Percentiles rank a stretch among this genome's conserved stretches.
Conservation (phyloP, 2,888 invertebrate genomes). For the Orthosia cruda region DNA sequence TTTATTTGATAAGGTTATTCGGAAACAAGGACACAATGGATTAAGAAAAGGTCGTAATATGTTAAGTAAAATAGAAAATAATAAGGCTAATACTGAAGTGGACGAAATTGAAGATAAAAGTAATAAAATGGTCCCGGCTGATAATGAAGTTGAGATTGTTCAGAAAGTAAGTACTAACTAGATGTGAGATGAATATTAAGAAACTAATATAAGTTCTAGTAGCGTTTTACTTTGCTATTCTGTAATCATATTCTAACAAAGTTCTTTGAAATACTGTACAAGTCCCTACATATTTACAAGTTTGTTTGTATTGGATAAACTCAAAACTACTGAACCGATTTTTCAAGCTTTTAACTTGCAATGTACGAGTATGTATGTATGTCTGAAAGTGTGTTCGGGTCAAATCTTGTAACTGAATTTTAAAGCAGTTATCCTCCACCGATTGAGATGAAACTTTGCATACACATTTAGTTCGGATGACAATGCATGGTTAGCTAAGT, state of each 20-base stretch:
- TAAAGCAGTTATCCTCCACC: too few species aligned
- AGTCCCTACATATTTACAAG: conserved; percentile 18
- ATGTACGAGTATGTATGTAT: too few species aligned
- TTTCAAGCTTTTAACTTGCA: too few species aligned
- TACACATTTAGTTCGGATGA: too few species aligned
- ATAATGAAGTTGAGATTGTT: conserved; percentile 59
- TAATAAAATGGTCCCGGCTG: conserved; percentile 68
- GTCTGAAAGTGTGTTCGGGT: too few species aligned
- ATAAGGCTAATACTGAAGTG: conserved; percentile 34
- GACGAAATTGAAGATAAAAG: conserved; percentile 53
- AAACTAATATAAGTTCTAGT: conserved; percentile 12
- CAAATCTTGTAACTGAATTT: too few species aligned
- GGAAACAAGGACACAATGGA: conserved; percentile 27
- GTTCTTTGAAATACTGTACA: conserved; percentile 24
- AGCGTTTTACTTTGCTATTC: conserved; percentile 10
- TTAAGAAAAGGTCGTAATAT: conserved; percentile 53
- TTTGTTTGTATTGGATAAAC: too few species aligned
- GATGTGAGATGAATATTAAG: conserved; percentile 6
- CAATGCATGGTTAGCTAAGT: too few species aligned
- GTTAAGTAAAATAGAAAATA: conserved; percentile 50
- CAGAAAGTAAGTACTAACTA: conserved; percentile 71
- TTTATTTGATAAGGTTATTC: conserved; percentile 23
- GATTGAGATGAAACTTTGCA: too few species aligned
- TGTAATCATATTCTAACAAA: conserved; percentile 24
- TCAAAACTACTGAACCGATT: too few species aligned